These are phyloP conservation scores for Guaruba guarouba DNA, from an alignment of 2,113 vertebrate genomes.

Conservation along the genomic window DNA sequence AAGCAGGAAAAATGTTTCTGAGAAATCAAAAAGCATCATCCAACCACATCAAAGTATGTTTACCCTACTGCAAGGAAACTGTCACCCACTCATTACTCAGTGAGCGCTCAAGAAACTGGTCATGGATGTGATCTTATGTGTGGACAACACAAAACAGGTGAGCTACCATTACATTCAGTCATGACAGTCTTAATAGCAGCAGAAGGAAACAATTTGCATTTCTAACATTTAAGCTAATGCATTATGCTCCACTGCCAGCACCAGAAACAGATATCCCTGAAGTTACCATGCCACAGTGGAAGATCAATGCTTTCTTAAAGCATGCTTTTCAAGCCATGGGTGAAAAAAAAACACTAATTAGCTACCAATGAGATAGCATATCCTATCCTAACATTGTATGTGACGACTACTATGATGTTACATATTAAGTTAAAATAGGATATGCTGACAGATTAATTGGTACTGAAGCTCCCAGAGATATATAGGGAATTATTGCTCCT, in stretches of 20 bases:
- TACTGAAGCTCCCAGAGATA: neutral
- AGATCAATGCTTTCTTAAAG: neutral
- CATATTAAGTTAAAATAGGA: neutral
- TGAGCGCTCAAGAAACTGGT: neutral
- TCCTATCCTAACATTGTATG: too few species aligned
- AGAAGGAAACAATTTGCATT: neutral
- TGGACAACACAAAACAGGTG: neutral
- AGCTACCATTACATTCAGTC: neutral
- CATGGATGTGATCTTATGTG: neutral
- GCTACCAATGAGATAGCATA: neutral
- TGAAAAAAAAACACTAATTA: neutral
- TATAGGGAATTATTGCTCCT: fast-evolving
- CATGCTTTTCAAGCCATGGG: neutral
- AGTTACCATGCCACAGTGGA: neutral
- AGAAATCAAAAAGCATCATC: neutral
- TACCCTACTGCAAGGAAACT: neutral
- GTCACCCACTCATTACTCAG: neutral
- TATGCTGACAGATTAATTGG: neutral
- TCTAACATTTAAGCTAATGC: neutral
- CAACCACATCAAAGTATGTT: neutral
- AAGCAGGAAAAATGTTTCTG: neutral
- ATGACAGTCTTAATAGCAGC: neutral
- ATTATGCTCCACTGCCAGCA: neutral
- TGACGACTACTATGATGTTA: neutral
- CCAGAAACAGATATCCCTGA: neutral